Base-by-base conservation (phyloP, 2,797 vertebrate species). In the Cephalopachus bancanus region DNA sequence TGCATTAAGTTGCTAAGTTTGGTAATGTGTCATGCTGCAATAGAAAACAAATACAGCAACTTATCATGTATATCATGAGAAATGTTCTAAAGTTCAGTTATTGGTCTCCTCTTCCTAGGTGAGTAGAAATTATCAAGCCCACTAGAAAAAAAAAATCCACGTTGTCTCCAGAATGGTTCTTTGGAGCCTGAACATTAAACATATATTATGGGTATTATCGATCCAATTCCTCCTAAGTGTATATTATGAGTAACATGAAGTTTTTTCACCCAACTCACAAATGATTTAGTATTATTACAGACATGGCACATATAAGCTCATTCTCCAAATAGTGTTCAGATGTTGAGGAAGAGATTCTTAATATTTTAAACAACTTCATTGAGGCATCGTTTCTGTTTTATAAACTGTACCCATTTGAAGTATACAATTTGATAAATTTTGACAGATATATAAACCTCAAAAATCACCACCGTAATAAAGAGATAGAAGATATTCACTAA, bases 201-300 rank as follows among this genome's bases (percentile, higher is more conserved):
- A 49, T 28, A 44, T 49, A 20, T 53, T 16, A 95, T 30, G 14
- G 7, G 30, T 78, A 71, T 53, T n/a, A 72, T 80, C 44, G 65
- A n/a, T 74, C 94, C 15, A 59, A 1, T 84, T 88, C 22, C 24
- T 78, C 24, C 20, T 62, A 69, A 59, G 24, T 76, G 7, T 51
- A 83, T 30, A 78, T 59, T 79, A 4, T 55, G 57, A 91, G 72
- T 8, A 92, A 55, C 78, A 60, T 12, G 22, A 62, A 8, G 2
- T 30, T 83, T 79, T 72, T 5, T 37, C 37, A 26, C 51, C 37
- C 20, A 28, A 95, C 62, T 8, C 16, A 72, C 20, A 81, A 83
- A 74, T 83, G 19, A 49, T n/a, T 93, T 81, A 86, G 69, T 60
- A 84, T 79, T 76, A 49, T 44, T 26, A 92, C 24, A 93, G 59